These are phyloP conservation scores for Drosophila setosimentum DNA, from an alignment of 2,888 invertebrate species.

Conservation along the genomic window DNA sequence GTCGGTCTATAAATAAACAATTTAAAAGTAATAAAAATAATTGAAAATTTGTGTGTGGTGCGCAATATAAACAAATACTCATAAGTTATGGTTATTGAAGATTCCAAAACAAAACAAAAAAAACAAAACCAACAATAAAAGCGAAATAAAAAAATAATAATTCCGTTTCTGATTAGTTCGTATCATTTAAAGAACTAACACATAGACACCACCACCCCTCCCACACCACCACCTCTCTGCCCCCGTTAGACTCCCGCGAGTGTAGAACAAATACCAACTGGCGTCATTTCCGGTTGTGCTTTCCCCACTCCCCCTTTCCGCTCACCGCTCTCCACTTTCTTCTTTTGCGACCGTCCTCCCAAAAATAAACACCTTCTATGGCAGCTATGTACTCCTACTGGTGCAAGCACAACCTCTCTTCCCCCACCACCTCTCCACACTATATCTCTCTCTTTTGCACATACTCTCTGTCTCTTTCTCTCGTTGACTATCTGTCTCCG, in stretches of 20 bases:
- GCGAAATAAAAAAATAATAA: slow-evolving; percentile 6
- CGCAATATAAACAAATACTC: slow-evolving; percentile 45
- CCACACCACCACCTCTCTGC: not conserved
- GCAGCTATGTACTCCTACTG: slow-evolving; percentile 1
- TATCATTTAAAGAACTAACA: slow-evolving; percentile 27
- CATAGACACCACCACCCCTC: not conserved
- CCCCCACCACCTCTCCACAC: not conserved
- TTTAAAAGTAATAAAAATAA: slow-evolving; percentile 49
- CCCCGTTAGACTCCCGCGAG: not conserved
- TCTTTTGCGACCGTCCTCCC: slow-evolving; percentile 9
- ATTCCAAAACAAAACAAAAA: slow-evolving; percentile 4
- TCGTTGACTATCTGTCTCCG: not conserved
- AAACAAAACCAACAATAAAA: not conserved
- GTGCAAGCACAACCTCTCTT: not conserved
- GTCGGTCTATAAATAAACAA: slow-evolving; percentile 35
- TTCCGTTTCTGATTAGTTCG: slow-evolving; percentile 46
- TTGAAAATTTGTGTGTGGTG: slow-evolving; percentile 45
- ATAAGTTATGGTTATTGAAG: slow-evolving; percentile 16
- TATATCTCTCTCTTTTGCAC: not conserved
- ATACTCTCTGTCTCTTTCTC: not conserved
- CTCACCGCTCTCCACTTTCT: not conserved
- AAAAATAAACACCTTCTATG: slow-evolving; percentile 32
- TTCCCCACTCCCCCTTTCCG: not conserved
- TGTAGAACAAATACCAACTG: slow-evolving; percentile 28
- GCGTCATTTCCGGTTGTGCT: slow-evolving; percentile 53